Conservation (phyloP, 2,888 invertebrate genomes). For the Oscheius myriophilus region DNA sequence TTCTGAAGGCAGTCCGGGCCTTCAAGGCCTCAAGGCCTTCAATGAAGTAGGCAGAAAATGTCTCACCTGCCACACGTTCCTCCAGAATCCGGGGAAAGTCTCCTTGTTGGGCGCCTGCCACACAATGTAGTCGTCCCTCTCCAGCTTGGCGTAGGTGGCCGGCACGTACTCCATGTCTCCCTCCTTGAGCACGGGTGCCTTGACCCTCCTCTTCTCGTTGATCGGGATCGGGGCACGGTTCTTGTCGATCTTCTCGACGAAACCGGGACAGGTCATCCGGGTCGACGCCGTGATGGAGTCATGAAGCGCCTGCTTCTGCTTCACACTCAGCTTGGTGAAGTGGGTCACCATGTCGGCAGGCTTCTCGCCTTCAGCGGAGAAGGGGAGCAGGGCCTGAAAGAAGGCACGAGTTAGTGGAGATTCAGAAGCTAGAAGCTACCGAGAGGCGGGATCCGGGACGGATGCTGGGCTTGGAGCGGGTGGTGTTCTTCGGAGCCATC, state of each 20-base stretch:
- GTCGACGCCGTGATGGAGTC: slow-evolving; percentile 7
- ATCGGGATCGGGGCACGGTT: slow-evolving; percentile 33
- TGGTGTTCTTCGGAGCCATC: no score
- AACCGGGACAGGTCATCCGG: slow-evolving; percentile 6
- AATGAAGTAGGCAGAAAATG: no score
- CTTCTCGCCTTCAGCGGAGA: neutral
- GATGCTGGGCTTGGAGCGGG: no score
- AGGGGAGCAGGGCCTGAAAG: no score
- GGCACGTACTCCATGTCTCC: slow-evolving; percentile 30
- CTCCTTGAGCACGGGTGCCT: slow-evolving; percentile 7
- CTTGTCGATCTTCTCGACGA: slow-evolving; percentile 24
- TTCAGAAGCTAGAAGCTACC: no score
- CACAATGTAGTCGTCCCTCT: slow-evolving; percentile 33
- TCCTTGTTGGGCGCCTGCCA: slow-evolving; percentile 36
- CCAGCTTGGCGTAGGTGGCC: slow-evolving; percentile 30
- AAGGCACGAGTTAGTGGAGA: no score
- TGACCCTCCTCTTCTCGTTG: slow-evolving; percentile 24
- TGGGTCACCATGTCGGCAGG: slow-evolving; percentile 8
- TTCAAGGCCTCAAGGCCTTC: no score
- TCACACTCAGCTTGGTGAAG: neutral
- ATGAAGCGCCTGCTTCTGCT: neutral
- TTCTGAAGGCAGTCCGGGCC: no score
- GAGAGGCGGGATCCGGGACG: no score
- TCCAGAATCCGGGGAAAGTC: slow-evolving; percentile 27
- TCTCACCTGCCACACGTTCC: slow-evolving; percentile 11